Percentiles rank a stretch among this genome's conserved stretches.
These are phyloP conservation scores for Eulimnadia texana DNA, from an alignment of 1,140 invertebrate species.

Conservation along the genomic window DNA sequence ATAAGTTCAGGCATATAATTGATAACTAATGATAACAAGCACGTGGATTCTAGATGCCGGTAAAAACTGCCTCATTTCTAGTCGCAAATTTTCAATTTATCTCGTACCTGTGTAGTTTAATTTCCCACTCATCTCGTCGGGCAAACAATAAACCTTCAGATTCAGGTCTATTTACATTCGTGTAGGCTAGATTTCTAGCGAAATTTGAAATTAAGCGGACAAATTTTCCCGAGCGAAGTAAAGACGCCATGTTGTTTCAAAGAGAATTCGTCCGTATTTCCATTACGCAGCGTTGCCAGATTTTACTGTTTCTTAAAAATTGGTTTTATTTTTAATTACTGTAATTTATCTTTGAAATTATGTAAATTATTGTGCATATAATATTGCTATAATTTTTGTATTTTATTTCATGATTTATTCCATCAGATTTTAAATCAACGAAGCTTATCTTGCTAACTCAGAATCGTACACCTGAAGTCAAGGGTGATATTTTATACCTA, in stretches of 20 bases:
- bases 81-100: slow-evolving; percentile 12
- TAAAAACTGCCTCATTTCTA: slow-evolving; percentile 4
- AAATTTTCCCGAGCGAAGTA: slow-evolving; percentile 50
- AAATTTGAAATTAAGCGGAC: slow-evolving; percentile 49
- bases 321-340: neutral
- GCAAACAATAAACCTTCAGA: slow-evolving; percentile 34
- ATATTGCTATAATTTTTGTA: no score
- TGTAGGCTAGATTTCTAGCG: slow-evolving; percentile 44
- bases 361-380: no score
- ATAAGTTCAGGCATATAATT: no score
- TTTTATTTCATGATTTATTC: no score
- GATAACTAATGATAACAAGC: no score
- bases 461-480: no score
- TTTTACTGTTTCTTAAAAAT: neutral
- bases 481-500: no score
- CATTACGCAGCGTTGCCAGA: neutral
- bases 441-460: no score
- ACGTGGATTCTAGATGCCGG: slow-evolving; percentile 8
- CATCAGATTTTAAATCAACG: no score
- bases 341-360: no score
- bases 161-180: slow-evolving; percentile 33
- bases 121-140: slow-evolving; percentile 32
- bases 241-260: slow-evolving; percentile 37
- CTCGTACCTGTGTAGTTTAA: slow-evolving; percentile 25
- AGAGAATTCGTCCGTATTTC: neutral